Percentiles rank a stretch among this genome's conserved stretches.
These are phyloP conservation scores for Adelosebastes latens DNA, from an alignment of 2,797 vertebrate genomes.

Conservation along the genomic window DNA sequence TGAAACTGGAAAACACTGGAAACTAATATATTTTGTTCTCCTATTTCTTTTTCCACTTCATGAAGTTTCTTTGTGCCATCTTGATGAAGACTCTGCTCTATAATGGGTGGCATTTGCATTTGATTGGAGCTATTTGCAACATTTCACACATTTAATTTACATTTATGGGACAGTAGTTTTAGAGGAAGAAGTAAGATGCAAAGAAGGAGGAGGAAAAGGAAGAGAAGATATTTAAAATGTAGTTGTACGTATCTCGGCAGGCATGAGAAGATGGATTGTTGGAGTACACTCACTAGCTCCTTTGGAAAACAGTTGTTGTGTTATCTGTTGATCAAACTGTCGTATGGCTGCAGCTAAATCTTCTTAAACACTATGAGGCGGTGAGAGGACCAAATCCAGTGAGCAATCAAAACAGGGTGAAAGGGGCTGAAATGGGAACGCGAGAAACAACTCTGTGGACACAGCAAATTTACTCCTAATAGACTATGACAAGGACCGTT, in stretches of 20 bases:
- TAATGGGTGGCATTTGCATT: background rate
- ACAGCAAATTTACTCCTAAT: conserved; percentile 75
- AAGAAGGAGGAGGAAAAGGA: background rate
- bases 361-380: conserved; percentile 13
- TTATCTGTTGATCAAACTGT: conserved; percentile 32
- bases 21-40: background rate
- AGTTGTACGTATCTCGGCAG: background rate
- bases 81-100: background rate
- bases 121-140: background rate
- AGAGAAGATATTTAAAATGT: too few relatives aligned
- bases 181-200: background rate
- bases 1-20: background rate
- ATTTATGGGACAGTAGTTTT: background rate
- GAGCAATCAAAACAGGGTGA: conserved; percentile 45
- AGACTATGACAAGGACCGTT: conserved; percentile 74
- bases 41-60: background rate
- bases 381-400: conserved; percentile 32
- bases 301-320: conserved; percentile 7
- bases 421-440: conserved; percentile 38
- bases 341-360: conserved; percentile 21
- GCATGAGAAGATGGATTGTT: background rate
- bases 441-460: conserved; percentile 69
- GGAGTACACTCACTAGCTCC: background rate
- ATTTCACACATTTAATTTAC: background rate
- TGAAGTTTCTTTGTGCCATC: background rate